Conservation (phyloP, 2,797 vertebrate genomes). For the Lepidocolaptes lacrymiger region DNA sequence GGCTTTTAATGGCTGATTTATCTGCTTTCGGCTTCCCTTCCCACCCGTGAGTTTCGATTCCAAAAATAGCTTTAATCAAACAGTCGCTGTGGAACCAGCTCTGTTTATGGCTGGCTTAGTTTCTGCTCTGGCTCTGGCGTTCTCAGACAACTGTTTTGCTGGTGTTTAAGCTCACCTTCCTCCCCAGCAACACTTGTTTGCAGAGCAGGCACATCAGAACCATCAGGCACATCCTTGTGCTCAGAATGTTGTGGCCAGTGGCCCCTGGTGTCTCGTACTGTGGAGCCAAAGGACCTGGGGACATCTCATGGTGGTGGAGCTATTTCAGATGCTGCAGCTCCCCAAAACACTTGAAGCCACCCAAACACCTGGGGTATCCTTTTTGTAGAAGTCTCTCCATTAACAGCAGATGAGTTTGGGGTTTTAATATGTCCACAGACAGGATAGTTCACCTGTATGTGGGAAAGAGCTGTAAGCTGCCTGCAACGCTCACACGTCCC, state of each 20-base stretch:
- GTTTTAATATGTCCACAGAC: background rate
- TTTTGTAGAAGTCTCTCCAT: background rate
- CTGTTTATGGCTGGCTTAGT: background rate
- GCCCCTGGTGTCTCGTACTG: background rate
- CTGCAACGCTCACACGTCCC: background rate
- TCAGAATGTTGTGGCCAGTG: background rate
- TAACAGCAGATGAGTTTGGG: background rate
- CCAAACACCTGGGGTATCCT: too few species aligned
- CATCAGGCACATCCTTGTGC: background rate
- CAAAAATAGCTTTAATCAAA: conserved; percentile 39
- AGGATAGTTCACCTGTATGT: background rate
- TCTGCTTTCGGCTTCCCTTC: conserved; percentile 44
- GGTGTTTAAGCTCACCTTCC: background rate
- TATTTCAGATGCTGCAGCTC: background rate
- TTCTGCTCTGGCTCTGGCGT: background rate
- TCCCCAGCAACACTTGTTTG: fast-evolving
- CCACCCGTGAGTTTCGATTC: background rate
- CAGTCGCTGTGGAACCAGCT: background rate
- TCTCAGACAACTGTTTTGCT: background rate
- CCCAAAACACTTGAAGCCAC: background rate
- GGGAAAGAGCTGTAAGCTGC: background rate
- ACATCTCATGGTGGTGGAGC: background rate
- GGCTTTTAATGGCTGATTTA: conserved; percentile 32
- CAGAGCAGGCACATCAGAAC: background rate
- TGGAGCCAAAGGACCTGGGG: fast-evolving